Percentiles rank a stretch among this genome's conserved stretches.
phyloP scores from a whole-genome alignment of 2,888 invertebrate genomes.

The Ichneumon xanthorius region DNA sequence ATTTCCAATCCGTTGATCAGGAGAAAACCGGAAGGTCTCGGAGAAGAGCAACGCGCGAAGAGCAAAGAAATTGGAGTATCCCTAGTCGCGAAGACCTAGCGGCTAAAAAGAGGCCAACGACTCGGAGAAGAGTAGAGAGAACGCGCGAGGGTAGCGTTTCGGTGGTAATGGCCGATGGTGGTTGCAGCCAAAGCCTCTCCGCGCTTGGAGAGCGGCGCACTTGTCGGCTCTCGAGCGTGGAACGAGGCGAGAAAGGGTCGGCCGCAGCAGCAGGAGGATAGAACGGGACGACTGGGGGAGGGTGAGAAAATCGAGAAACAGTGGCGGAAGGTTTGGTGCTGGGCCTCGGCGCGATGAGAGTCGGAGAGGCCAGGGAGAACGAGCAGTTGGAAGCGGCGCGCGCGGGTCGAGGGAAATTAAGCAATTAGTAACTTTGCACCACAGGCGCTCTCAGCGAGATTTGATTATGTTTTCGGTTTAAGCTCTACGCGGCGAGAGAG shows the following conservation, averaged over 20 bases:
- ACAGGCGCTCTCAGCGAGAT: constrained; percentile 83
- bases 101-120: constrained; percentile 32
- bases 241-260: constrained; percentile 64
- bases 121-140: constrained; percentile 9
- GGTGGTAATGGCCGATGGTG: constrained; percentile 31
- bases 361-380: constrained; percentile 34
- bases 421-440: constrained; percentile 84
- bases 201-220: constrained; percentile 65
- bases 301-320: constrained; percentile 66
- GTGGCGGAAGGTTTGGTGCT: constrained; percentile 64
- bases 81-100: constrained; percentile 15
- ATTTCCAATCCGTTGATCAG: background rate
- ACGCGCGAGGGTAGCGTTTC: constrained; percentile 36
- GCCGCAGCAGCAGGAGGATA: constrained; percentile 32
- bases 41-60: constrained; percentile 29
- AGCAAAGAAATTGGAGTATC: constrained; percentile 10
- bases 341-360: constrained; percentile 49
- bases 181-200: constrained; percentile 46
- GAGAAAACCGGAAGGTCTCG: background rate
- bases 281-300: constrained; percentile 8
- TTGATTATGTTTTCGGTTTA: constrained; percentile 84
- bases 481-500: constrained; percentile 75
- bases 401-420: constrained; percentile 82
- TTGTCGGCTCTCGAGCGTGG: constrained; percentile 66
- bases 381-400: constrained; percentile 28